Conservation (phyloP, 2,888 invertebrate species). For the Chrysolina haemoptera region DNA sequence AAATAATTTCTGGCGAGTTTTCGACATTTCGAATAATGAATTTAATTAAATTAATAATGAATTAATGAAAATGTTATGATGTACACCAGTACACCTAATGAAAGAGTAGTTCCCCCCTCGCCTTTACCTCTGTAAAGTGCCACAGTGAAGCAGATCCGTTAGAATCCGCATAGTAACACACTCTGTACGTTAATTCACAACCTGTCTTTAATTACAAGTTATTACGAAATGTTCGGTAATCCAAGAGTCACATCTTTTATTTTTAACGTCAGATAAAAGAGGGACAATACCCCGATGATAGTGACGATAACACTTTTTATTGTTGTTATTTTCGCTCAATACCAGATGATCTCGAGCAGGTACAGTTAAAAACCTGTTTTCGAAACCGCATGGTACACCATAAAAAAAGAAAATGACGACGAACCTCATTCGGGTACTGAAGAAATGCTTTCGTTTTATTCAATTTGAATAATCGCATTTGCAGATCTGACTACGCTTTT, state of each 20-base stretch:
- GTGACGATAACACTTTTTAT: conserved; percentile 35
- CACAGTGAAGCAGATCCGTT: neutral
- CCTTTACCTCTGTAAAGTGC: neutral
- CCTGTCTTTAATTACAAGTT: conserved; percentile 30
- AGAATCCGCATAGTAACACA: conserved; percentile 10
- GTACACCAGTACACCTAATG: too few relatives aligned
- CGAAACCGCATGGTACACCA: conserved; percentile 33
- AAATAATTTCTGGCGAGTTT: too few relatives aligned
- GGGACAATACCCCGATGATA: conserved; percentile 36
- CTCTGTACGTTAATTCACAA: conserved; percentile 25
- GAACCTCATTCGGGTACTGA: conserved; percentile 36
- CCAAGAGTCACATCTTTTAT: conserved; percentile 29
- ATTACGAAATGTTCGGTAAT: conserved; percentile 31
- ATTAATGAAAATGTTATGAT: too few relatives aligned
- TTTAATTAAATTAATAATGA: too few relatives aligned
- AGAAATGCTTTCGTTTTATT: conserved; percentile 37
- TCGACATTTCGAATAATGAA: too few relatives aligned
- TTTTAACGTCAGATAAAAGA: conserved; percentile 29
- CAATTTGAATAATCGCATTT: conserved; percentile 31
- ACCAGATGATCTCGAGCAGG: conserved; percentile 34
- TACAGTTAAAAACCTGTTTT: conserved; percentile 54
- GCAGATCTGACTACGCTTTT: conserved; percentile 3
- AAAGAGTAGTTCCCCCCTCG: too few relatives aligned
- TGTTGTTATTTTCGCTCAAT: conserved; percentile 44
- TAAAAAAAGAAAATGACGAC: conserved; percentile 50